Percentiles rank a stretch among this genome's conserved stretches.
Conservation (phyloP, 2,888 invertebrate genomes). For the Lamellibrachia satsuma region DNA sequence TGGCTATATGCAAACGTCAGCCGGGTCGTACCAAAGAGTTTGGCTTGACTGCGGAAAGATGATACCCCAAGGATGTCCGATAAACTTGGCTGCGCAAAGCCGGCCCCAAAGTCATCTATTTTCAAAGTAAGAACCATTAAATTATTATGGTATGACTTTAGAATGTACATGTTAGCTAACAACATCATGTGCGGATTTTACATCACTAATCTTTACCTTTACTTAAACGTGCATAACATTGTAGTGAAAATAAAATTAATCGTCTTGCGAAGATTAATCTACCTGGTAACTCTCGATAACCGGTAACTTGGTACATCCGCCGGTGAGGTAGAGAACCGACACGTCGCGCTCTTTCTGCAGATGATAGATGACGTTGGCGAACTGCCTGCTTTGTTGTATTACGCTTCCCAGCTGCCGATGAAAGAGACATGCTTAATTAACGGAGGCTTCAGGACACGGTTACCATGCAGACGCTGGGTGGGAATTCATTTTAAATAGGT, state of each 20-base stretch:
- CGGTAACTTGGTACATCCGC: constrained; percentile 30
- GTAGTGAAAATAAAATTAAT: neutral
- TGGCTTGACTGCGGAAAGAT: neutral
- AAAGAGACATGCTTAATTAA: neutral
- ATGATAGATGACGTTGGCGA: constrained; percentile 49
- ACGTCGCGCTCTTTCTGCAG: constrained; percentile 53
- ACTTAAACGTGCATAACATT: neutral
- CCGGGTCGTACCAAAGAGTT: neutral
- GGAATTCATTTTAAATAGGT: neutral
- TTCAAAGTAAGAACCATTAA: neutral
- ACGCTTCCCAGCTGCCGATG: constrained; percentile 46
- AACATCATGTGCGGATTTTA: too few relatives aligned
- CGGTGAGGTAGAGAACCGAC: constrained; percentile 48
- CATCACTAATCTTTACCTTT: neutral
- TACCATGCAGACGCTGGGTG: too few relatives aligned
- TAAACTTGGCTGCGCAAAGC: neutral
- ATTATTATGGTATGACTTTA: too few relatives aligned
- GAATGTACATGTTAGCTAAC: too few relatives aligned
- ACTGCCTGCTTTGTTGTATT: constrained; percentile 48
- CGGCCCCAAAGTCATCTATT: neutral
- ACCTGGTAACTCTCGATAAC: neutral
- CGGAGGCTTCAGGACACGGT: neutral
- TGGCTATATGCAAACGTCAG: too few relatives aligned
- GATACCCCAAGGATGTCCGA: too few relatives aligned
- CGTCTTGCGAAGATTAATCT: neutral